Conservation (phyloP, 53 echinoderm and acorn worm species). For the Paelopatides confundens region DNA sequence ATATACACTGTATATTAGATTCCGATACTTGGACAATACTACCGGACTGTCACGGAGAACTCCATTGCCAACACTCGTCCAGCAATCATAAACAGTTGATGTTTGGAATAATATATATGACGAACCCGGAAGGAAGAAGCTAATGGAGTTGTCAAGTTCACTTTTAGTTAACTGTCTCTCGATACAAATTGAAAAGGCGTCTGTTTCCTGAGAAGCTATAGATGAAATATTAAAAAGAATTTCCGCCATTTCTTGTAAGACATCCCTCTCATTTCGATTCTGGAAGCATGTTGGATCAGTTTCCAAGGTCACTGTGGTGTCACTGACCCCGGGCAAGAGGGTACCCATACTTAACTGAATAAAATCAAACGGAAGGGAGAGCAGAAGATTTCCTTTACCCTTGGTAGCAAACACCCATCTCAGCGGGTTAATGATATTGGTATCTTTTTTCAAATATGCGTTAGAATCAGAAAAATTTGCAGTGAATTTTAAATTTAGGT, state of each 20-base stretch:
- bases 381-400: conserved; percentile 75
- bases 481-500: conserved; percentile 72
- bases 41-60: not conserved
- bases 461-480: conserved; percentile 21
- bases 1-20: conserved; percentile 54
- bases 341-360: conserved; percentile 80
- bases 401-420: conserved; percentile 85
- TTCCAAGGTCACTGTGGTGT: conserved; percentile 50
- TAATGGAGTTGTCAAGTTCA: conserved; percentile 65
- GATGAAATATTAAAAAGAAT: conserved; percentile 23
- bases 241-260: conserved; percentile 55
- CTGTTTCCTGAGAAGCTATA: not conserved
- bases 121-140: conserved; percentile 68
- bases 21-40: not conserved
- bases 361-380: conserved; percentile 90
- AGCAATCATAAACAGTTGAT: conserved; percentile 83
- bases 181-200: conserved; percentile 64
- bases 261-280: conserved; percentile 50
- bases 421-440: conserved; percentile 67
- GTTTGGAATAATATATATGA: conserved; percentile 83
- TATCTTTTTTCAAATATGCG: conserved; percentile 59
- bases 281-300: conserved; percentile 56
- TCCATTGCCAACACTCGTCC: conserved; percentile 29
- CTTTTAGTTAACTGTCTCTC: conserved; percentile 77
- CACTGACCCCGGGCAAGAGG: conserved; percentile 66